Evolutionary conservation across 1,140 invertebrate genomes (phyloP), one percentile per base, ranked within the genome.

Genomic region (Drosophila pruinosa): DNA sequence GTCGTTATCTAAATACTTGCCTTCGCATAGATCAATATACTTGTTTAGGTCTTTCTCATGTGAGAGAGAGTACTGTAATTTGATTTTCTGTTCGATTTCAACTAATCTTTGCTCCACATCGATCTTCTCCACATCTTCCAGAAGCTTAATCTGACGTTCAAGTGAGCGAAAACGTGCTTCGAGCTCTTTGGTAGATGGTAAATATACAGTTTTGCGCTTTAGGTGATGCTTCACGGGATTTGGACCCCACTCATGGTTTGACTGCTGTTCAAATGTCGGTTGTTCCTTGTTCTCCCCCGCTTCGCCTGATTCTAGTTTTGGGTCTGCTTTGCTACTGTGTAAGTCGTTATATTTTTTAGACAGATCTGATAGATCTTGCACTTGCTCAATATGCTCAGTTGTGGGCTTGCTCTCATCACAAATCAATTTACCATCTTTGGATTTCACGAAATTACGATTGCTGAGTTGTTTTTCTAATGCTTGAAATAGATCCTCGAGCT

Each of bases 81-180:
- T 90, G 12, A 90, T 90, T 69, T 90, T 90, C 2, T 89, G 61
- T 15, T 90, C 89, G 17, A 90, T 90, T 59, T 90, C 89, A 14
- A 17, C 63, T 3, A 90, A 39, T 2, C 89, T 65, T 31, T 90
- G 81, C 57, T 90, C 89, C 7, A 90, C 89, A 73, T 90, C 89
- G 12, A 90, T 90, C 17, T 90, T 90, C 15, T 90, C 89, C 7
- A 90, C 89, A 70, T 90, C 89, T 50, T 90, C 89, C 0, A 90
- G 79, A 2, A 90, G 59, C 36, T 88, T 90, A 0, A 90, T 90
- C 50, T 90, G 89, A 1, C 89, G 72, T 43, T 90, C 89, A 2
- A 90, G 22, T 3, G 89, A 90, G 0, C 89, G 75, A 28, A 90
- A 90, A 1, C 89, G 85, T 0, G 89, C 76, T 43, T 89, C 89